Evolutionary conservation across 1,140 invertebrate species (phyloP).

Genomic region (Panagrolaimus sp.): DNA sequence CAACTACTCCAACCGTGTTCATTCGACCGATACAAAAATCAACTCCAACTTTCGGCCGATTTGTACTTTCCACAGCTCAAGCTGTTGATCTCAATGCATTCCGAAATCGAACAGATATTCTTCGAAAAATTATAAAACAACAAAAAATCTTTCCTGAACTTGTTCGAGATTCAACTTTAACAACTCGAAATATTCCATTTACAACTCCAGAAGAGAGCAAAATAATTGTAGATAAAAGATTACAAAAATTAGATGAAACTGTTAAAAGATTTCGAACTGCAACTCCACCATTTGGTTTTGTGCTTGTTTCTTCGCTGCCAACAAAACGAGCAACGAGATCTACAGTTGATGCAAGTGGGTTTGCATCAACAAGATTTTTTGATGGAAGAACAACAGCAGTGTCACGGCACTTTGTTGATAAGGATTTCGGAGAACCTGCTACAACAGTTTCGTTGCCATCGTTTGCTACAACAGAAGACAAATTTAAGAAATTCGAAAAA

Average conservation of each 20-base stretch:
- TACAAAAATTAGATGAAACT: background rate
- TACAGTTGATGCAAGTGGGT: too few relatives aligned
- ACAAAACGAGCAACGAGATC: background rate
- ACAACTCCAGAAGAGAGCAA: too few relatives aligned
- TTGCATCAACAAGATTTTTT: background rate
- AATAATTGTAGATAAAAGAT: too few relatives aligned
- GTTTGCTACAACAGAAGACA: background rate
- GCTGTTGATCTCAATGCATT: background rate
- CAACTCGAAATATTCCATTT: background rate
- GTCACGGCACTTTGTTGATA: background rate
- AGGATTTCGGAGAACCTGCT: background rate
- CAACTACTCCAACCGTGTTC: background rate
- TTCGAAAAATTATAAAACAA: background rate
- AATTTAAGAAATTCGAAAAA: background rate
- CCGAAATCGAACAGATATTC: background rate
- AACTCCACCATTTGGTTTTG: background rate
- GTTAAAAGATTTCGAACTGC: slow-evolving; percentile 2
- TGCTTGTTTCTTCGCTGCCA: background rate
- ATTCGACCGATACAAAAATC: background rate
- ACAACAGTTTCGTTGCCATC: background rate
- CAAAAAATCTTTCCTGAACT: background rate
- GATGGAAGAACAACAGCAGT: background rate
- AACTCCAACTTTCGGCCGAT: background rate
- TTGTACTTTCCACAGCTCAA: background rate
- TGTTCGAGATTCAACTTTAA: background rate